Conservation (phyloP, 2,888 invertebrate genomes). For the Noctuana brunneofusca region DNA sequence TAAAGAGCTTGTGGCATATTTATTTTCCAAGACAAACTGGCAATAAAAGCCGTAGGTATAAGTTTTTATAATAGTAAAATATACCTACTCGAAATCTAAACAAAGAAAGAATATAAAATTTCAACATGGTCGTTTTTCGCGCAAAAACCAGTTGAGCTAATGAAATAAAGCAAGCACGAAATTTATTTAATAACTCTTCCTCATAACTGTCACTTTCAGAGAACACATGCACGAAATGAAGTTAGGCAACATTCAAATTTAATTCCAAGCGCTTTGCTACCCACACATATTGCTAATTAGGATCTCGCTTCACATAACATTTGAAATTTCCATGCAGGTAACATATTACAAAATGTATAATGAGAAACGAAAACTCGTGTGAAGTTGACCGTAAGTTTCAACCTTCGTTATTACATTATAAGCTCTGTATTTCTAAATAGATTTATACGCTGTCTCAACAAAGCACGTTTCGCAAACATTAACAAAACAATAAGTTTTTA, state of each 20-base stretch:
- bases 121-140: not conserved
- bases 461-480: slow-evolving; percentile 32
- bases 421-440: slow-evolving; percentile 25
- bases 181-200: slow-evolving; percentile 18
- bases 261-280: slow-evolving; percentile 19
- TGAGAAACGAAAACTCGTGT: slow-evolving; percentile 16
- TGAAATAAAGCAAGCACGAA: slow-evolving; percentile 1
- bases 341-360: slow-evolving; percentile 15
- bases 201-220: slow-evolving; percentile 25
- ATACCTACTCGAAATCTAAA: not conserved
- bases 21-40: no score
- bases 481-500: slow-evolving; percentile 46
- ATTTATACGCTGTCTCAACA: slow-evolving; percentile 22
- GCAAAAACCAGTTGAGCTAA: slow-evolving; percentile 1
- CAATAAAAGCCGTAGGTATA: no score
- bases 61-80: no score
- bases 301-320: slow-evolving; percentile 9
- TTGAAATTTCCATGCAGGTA: slow-evolving; percentile 24
- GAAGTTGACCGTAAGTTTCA: slow-evolving; percentile 14
- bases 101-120: no score
- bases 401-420: slow-evolving; percentile 21
- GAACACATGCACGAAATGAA: slow-evolving; percentile 9
- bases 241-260: slow-evolving; percentile 16
- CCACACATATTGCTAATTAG: slow-evolving; percentile 20
- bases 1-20: no score